Percentiles rank a stretch among this genome's conserved stretches.
These are phyloP conservation scores for Beroe forskalii DNA, from an alignment of 37 sponge, comb jelly and placozoan genomes.

Conservation along the genomic window DNA sequence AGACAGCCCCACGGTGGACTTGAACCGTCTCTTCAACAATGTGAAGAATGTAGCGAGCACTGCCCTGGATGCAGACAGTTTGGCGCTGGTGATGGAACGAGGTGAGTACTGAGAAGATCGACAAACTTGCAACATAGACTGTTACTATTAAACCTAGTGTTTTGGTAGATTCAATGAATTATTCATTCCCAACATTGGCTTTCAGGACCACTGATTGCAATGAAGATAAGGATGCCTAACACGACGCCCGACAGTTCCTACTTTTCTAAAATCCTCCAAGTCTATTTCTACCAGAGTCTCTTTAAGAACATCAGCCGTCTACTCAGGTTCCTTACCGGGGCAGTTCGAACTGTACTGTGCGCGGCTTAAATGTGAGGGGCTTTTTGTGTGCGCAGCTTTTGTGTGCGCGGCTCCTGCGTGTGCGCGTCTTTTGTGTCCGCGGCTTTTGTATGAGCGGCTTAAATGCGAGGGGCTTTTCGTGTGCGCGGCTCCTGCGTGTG, in stretches of 20 bases:
- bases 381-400: too few species aligned
- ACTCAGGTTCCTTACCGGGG: conserved; percentile 3
- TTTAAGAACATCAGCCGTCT: background rate
- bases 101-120: background rate
- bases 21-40: conserved; percentile 51
- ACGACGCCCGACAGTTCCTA: background rate
- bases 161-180: too few species aligned
- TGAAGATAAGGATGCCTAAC: conserved; percentile 11
- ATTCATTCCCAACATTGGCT: too few species aligned
- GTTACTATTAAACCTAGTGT: too few species aligned
- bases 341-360: too few species aligned
- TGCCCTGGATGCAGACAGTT: background rate
- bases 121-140: too few species aligned
- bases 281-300: conserved; percentile 21
- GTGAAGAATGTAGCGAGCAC: background rate
- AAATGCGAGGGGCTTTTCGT: too few species aligned
- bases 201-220: background rate
- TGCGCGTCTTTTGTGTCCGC: too few species aligned
- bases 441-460: too few species aligned
- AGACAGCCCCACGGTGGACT: background rate
- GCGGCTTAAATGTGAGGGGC: too few species aligned
- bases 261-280: background rate
- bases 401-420: too few species aligned
- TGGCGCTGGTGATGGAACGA: conserved; percentile 18
- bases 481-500: too few species aligned